These are phyloP conservation scores for Ascidia mentula DNA, from an alignment of 23 tunicate species.

Conservation along the genomic window DNA sequence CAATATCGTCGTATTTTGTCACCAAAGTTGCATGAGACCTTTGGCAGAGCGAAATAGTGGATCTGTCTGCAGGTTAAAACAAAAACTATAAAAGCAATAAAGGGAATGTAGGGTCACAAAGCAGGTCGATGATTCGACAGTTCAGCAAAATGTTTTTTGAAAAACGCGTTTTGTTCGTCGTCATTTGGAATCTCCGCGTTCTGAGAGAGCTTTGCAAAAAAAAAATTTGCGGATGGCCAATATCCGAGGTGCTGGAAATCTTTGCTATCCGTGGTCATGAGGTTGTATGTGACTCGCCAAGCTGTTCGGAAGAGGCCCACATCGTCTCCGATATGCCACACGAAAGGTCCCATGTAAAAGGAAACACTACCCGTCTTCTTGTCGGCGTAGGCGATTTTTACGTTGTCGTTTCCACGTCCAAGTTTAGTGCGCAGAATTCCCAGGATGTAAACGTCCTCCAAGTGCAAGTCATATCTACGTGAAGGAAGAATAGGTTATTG, in stretches of 20 bases:
- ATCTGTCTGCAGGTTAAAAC: too few species aligned
- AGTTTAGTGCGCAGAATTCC: constrained; percentile 51
- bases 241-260: background rate
- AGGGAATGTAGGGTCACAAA: too few species aligned
- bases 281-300: background rate
- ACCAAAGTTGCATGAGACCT: too few species aligned
- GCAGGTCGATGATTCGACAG: too few species aligned
- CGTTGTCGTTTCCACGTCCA: constrained; percentile 10
- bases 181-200: background rate
- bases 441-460: constrained; percentile 71
- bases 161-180: background rate
- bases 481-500: too few species aligned
- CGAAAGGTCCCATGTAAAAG: background rate
- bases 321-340: background rate
- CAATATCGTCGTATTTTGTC: too few species aligned
- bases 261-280: background rate
- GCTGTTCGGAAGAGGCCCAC: background rate
- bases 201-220: background rate
- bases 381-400: background rate
- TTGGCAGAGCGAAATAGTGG: too few species aligned
- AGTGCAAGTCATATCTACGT: constrained; percentile 33
- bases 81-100: too few species aligned
- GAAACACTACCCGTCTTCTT: background rate
- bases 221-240: background rate
- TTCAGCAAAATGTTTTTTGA: background rate